Evolutionary conservation across 1,140 invertebrate genomes (phyloP).

Genomic region (Drosophila micromelanica): DNA sequence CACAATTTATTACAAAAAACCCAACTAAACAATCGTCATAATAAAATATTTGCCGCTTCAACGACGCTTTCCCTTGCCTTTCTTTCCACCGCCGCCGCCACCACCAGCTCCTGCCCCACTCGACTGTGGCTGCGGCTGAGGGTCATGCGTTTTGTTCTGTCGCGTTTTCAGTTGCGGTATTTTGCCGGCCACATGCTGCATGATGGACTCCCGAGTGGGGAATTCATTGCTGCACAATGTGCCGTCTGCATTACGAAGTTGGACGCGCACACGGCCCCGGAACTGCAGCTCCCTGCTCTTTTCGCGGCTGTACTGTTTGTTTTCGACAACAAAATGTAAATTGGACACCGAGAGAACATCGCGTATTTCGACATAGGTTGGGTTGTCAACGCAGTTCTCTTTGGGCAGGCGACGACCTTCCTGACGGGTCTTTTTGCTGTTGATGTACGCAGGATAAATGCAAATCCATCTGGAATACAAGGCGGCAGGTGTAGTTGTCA

Average conservation of each 20-base stretch:
- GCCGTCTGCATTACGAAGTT: slow-evolving; percentile 97
- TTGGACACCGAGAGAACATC: slow-evolving; percentile 94
- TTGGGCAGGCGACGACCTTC: slow-evolving; percentile 94
- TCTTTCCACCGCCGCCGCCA: slow-evolving; percentile 66
- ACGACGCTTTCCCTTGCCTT: slow-evolving; percentile 82
- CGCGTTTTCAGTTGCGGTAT: slow-evolving; percentile 97
- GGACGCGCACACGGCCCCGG: slow-evolving; percentile 95
- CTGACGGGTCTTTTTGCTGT: slow-evolving; percentile 95
- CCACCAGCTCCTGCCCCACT: slow-evolving; percentile 48
- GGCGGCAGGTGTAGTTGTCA: slow-evolving; percentile 30
- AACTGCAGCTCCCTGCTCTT: slow-evolving; percentile 93
- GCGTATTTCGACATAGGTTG: slow-evolving; percentile 95
- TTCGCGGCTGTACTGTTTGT: slow-evolving; percentile 97
- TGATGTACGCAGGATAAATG: slow-evolving; percentile 98
- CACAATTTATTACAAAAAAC: slow-evolving; percentile 68
- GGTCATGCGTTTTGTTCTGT: slow-evolving; percentile 70
- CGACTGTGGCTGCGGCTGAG: slow-evolving; percentile 57
- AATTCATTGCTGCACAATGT: slow-evolving; percentile 90
- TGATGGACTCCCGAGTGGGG: slow-evolving; percentile 90
- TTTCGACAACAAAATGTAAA: slow-evolving; percentile 95
- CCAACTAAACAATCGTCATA: slow-evolving; percentile 52
- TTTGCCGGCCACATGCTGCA: slow-evolving; percentile 91
- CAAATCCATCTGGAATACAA: slow-evolving; percentile 93
- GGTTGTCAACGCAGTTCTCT: slow-evolving; percentile 96
- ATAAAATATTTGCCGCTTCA: slow-evolving; percentile 33